Base-by-base conservation (phyloP, 2,888 invertebrate species). In the Drosophila kuntzei region DNA sequence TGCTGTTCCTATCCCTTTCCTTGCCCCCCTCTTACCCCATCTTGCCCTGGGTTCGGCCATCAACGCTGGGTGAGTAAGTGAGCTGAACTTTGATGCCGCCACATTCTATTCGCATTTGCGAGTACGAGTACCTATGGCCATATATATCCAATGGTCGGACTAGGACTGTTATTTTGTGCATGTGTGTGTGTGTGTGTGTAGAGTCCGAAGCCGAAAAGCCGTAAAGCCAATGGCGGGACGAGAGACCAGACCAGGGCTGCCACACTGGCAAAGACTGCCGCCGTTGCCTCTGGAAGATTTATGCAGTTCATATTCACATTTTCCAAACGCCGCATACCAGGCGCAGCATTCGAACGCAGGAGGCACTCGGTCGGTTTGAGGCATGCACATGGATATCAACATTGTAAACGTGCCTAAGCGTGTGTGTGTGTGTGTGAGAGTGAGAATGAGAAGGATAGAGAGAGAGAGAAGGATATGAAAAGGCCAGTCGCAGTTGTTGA, bases 231-330 rank as follows among this genome's bases (percentile, higher is more conserved):
- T 55, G 61, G 57, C 44, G 39, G 58, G 51, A 27, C 41, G 49
- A 27, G 53, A 11, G 58, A 25, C 1, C 25, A 18, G 20, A 22
- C 6, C 25, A 25, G 20, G 36, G 41, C 51, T 34, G 71, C 71
- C 74, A 71, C 79, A 83, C 67, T 66, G 80, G 65, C 73, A 89
- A 89, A 89, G 89, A 78, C 87, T 89, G 89, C 89, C 84, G 89
- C 82, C 87, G 89, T 84, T 79, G 87, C 78, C 84, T 83, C 89
- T 81, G 75, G 67, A 82, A 87, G 89, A 91, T 90, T 90, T 91
- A 91, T 90, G 89, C 79, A 90, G 90, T 90, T 90, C 90, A 91
- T 90, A 90, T 91, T 91, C 90, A 90, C 89, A 90, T 88, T 89
- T 90, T 81, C 87, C 83, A 83, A 87, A 88, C 78, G 84, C 87